Conservation (phyloP, 2,888 invertebrate genomes). For the Sussaba pulchella region DNA sequence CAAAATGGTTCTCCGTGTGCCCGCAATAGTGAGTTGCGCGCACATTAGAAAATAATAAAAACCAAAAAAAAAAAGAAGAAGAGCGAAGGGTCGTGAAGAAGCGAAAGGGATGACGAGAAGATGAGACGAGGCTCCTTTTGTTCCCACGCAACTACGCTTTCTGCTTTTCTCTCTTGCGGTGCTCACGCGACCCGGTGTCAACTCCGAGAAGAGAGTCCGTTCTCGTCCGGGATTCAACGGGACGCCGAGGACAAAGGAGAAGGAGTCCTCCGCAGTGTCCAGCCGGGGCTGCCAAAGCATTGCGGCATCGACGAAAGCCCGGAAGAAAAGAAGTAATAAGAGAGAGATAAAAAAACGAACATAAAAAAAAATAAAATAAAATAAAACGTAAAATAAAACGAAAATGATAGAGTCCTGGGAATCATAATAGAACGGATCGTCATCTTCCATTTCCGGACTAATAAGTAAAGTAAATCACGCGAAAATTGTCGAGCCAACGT, state of each 20-base stretch:
- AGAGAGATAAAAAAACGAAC: not conserved
- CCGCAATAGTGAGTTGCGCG: conserved; percentile 29
- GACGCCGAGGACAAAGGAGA: conserved; percentile 58
- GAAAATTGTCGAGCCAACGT: not conserved
- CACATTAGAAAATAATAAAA: conserved; percentile 26
- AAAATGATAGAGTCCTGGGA: conserved; percentile 56
- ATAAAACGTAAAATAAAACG: conserved; percentile 42
- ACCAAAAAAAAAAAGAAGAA: conserved; percentile 31
- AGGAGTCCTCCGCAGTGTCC: conserved; percentile 57
- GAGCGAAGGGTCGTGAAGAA: conserved; percentile 45
- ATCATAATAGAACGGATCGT: conserved; percentile 34
- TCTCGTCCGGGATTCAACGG: conserved; percentile 61
- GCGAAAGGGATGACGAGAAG: conserved; percentile 54
- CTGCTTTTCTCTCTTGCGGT: conserved; percentile 37
- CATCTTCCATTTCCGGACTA: conserved; percentile 41
- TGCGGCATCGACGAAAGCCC: conserved; percentile 59
- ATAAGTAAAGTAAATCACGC: conserved; percentile 11
- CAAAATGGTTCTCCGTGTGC: conserved; percentile 26
- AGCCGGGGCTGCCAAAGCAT: conserved; percentile 58
- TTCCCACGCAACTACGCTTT: conserved; percentile 79
- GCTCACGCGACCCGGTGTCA: conserved; percentile 60
- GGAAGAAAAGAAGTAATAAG: conserved; percentile 51
- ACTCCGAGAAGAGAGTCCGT: conserved; percentile 58
- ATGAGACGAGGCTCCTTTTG: conserved; percentile 77
- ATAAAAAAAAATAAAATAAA: conserved; percentile 2